Conservation (phyloP, 2,113 vertebrate species). For the Abramis brama region DNA sequence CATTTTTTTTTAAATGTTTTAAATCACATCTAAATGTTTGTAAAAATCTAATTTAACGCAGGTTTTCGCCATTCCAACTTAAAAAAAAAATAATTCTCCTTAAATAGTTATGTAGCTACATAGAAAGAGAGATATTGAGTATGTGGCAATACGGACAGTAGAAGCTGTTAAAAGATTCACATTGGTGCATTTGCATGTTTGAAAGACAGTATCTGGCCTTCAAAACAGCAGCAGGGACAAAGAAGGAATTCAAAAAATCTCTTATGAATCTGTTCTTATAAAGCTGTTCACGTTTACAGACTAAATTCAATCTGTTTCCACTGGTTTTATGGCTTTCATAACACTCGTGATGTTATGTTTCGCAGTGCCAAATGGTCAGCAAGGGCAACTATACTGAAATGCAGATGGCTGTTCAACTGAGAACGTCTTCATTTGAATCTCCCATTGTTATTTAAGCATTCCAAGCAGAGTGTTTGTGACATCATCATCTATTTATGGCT, state of each 20-base stretch:
- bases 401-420: not conserved
- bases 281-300: not conserved
- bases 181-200: not conserved
- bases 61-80: too few species aligned
- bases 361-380: not conserved
- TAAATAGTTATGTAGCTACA: not conserved
- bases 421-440: constrained; percentile 41
- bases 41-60: too few species aligned
- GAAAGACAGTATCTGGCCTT: not conserved
- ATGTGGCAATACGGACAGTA: not conserved
- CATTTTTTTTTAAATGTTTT: too few species aligned
- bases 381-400: not conserved
- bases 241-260: not conserved
- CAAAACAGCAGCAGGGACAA: not conserved
- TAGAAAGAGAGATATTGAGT: not conserved
- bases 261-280: not conserved
- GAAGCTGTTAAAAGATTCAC: not conserved
- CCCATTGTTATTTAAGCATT: constrained; percentile 59
- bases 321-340: not conserved
- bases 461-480: constrained; percentile 65
- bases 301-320: not conserved
- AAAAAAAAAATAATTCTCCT: too few species aligned
- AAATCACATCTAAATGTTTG: too few species aligned
- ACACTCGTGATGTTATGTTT: constrained; percentile 24
- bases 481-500: constrained; percentile 73